phyloP scores from a whole-genome alignment of 2,797 vertebrate genomes.

The Hybognathus amarus region DNA sequence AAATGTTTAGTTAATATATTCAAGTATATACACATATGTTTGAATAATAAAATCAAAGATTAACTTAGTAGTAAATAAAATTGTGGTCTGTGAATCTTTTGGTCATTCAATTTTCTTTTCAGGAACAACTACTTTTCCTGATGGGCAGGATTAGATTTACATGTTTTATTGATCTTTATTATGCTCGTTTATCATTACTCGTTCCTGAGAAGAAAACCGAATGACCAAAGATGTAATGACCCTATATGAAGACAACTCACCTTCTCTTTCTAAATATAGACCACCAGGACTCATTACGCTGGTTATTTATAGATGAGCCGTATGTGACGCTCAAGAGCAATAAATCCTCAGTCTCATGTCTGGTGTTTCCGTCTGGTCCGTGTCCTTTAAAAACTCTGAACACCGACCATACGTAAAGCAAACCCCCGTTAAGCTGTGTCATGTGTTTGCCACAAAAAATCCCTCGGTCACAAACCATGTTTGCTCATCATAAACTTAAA shows the following conservation, averaged over 20 bases:
- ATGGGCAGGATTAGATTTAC: too few relatives aligned
- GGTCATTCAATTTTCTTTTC: too few relatives aligned
- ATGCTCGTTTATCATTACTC: neutral
- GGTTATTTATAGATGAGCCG: slow-evolving; percentile 47
- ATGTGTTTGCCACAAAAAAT: too few relatives aligned
- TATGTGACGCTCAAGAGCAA: slow-evolving; percentile 41
- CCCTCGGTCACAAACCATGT: too few relatives aligned
- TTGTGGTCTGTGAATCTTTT: too few relatives aligned
- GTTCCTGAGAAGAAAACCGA: neutral
- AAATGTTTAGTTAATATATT: too few relatives aligned
- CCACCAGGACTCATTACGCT: slow-evolving; percentile 41
- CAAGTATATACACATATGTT: too few relatives aligned
- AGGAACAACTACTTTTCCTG: too few relatives aligned
- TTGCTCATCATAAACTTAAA: too few relatives aligned
- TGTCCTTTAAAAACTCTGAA: slow-evolving; percentile 18
- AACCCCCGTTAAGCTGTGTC: neutral
- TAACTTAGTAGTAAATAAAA: too few relatives aligned
- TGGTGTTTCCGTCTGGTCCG: slow-evolving; percentile 2
- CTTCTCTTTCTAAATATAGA: slow-evolving; percentile 51
- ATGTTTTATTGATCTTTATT: too few relatives aligned
- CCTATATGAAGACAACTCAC: slow-evolving; percentile 35
- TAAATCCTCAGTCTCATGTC: slow-evolving; percentile 42
- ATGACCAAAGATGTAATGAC: slow-evolving; percentile 20
- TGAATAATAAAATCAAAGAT: too few relatives aligned
- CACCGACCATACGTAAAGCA: slow-evolving; percentile 14